Evolutionary conservation across 2,113 vertebrate genomes (phyloP).

Genomic region (Tragelaphus scriptus): DNA sequence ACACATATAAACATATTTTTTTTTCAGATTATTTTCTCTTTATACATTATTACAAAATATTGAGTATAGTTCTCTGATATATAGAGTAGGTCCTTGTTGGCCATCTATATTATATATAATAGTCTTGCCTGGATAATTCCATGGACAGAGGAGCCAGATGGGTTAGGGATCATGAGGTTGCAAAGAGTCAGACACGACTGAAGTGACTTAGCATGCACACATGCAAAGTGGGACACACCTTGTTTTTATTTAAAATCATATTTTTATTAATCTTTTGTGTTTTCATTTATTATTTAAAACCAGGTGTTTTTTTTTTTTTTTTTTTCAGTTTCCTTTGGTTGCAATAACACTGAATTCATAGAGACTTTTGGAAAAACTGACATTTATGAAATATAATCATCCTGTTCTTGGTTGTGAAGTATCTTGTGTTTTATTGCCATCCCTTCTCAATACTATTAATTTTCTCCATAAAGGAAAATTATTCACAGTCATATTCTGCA

Average conservation of each 20-base stretch:
- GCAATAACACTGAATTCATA: background rate
- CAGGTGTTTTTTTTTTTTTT: background rate
- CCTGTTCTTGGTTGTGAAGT: background rate
- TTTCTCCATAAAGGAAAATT: background rate
- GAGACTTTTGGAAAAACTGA: background rate
- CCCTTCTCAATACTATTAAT: background rate
- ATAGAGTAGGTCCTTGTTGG: background rate
- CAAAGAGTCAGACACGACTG: background rate
- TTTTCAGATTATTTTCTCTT: background rate
- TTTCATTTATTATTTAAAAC: background rate
- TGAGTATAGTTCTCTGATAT: background rate
- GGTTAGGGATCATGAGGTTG: background rate
- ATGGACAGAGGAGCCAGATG: background rate
- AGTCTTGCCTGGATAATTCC: background rate
- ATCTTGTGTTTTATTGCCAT: background rate
- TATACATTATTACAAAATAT: background rate
- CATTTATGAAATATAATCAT: background rate
- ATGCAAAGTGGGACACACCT: background rate
- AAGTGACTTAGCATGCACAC: background rate
- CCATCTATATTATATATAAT: background rate
- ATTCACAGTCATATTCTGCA: background rate
- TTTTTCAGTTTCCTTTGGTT: background rate
- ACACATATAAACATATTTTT: accelerated
- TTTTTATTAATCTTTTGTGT: background rate
- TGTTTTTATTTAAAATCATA: background rate